Percentiles rank a stretch among this genome's conserved stretches.
These are phyloP conservation scores for Promerops cafer DNA, from an alignment of 2,113 vertebrate species.

Conservation along the genomic window DNA sequence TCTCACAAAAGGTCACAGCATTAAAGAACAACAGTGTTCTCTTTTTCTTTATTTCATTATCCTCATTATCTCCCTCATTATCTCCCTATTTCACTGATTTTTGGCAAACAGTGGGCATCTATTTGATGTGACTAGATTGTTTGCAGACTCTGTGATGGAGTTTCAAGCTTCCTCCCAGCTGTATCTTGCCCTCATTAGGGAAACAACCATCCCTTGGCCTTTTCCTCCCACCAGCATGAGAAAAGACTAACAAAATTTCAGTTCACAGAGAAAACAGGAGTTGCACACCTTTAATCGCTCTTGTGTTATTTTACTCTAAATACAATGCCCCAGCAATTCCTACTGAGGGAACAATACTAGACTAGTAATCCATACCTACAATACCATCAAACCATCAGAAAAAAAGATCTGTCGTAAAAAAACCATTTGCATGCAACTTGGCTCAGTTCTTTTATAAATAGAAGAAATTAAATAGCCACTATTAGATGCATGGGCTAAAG, in stretches of 20 bases:
- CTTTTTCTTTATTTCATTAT: background rate
- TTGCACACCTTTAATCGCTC: background rate
- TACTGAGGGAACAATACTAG: background rate
- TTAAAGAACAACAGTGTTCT: background rate
- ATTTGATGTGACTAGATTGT: constrained; percentile 36
- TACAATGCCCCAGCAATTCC: background rate
- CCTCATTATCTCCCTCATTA: constrained; percentile 10
- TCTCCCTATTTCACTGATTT: constrained; percentile 32
- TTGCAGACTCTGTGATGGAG: background rate
- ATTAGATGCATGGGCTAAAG: background rate
- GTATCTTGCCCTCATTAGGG: constrained; percentile 29
- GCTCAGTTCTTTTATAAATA: background rate
- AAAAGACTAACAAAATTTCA: background rate
- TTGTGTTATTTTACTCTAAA: background rate
- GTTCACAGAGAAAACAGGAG: background rate
- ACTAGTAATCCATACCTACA: background rate
- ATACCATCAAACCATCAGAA: background rate
- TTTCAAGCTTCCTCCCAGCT: constrained; percentile 36
- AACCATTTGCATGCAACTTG: background rate
- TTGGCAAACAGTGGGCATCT: constrained; percentile 44
- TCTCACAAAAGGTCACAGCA: constrained; percentile 20
- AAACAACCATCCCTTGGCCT: constrained; percentile 12
- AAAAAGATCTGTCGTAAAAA: background rate
- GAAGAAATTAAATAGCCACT: background rate
- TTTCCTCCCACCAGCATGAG: background rate